Evolutionary conservation across 23 tunicate genomes (phyloP).

Genomic region (Aplidium turbinatum): DNA sequence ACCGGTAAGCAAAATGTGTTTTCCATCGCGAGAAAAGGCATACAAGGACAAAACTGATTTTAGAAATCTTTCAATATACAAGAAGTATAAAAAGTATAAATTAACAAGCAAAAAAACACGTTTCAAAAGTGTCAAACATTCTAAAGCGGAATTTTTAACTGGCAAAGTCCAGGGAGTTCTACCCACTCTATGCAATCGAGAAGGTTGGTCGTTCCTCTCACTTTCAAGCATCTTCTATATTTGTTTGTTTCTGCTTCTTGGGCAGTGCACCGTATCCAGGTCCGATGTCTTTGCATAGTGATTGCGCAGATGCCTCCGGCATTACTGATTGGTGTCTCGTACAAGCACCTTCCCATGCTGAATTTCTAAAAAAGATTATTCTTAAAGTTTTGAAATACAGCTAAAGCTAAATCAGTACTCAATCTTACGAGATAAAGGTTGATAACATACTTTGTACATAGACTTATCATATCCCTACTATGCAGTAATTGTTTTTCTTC

Average conservation of each 20-base stretch:
- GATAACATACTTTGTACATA: no score
- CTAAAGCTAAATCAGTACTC: no score
- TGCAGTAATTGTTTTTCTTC: no score
- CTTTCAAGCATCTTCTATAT: neutral
- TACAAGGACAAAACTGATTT: no score
- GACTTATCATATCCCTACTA: no score
- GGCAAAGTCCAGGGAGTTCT: slow-evolving; percentile 31
- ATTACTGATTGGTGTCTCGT: neutral
- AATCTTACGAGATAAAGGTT: no score
- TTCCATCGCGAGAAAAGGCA: no score
- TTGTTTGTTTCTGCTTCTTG: neutral
- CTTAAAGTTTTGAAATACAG: neutral
- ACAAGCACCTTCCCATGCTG: slow-evolving; percentile 23
- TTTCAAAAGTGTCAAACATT: no score
- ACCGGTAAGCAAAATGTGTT: no score
- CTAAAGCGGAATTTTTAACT: slow-evolving; percentile 12
- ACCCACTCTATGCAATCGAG: slow-evolving; percentile 26
- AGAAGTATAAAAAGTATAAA: no score
- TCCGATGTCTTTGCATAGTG: slow-evolving; percentile 22
- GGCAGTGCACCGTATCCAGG: neutral
- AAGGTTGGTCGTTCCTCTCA: neutral
- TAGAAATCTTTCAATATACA: no score
- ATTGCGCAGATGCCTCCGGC: slow-evolving; percentile 22
- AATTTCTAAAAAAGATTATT: slow-evolving; percentile 11
- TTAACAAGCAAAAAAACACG: no score